phyloP scores from a whole-genome alignment of 2,888 invertebrate species.

The Deroplatys truncata region DNA sequence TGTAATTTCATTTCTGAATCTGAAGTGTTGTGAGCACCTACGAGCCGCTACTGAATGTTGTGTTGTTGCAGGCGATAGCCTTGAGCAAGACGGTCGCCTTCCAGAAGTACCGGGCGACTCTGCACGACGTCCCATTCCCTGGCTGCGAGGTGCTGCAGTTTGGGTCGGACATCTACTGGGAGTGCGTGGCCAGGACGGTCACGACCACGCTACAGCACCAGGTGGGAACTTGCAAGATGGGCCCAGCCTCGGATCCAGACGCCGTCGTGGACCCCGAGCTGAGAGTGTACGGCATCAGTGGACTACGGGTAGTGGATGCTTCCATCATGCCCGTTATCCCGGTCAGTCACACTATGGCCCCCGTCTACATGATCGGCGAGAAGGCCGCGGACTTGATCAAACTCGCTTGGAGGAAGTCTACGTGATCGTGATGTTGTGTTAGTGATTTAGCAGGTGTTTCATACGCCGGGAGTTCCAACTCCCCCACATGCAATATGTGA shows the following conservation, averaged over 20 bases:
- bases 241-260: slow-evolving; percentile 36
- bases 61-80: slow-evolving; percentile 51
- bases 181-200: slow-evolving; percentile 65
- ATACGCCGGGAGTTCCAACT: too few species aligned
- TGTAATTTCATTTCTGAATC: too few species aligned
- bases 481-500: too few species aligned
- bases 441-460: too few species aligned
- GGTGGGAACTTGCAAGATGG: slow-evolving; percentile 38
- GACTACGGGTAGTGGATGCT: slow-evolving; percentile 51
- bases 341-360: slow-evolving; percentile 53
- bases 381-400: slow-evolving; percentile 51
- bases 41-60: neutral
- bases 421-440: neutral
- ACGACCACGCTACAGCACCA: slow-evolving; percentile 66
- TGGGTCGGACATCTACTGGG: slow-evolving; percentile 67
- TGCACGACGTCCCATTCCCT: slow-evolving; percentile 58
- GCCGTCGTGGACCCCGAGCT: slow-evolving; percentile 39
- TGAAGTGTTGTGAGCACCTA: too few species aligned
- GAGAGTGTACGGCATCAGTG: slow-evolving; percentile 45
- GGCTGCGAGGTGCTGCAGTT: slow-evolving; percentile 61
- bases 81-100: slow-evolving; percentile 53
- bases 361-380: slow-evolving; percentile 54
- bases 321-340: slow-evolving; percentile 54
- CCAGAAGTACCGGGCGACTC: slow-evolving; percentile 49
- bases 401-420: slow-evolving; percentile 37